Conservation (phyloP, 2,888 invertebrate species). For the Diplolepis rosae region DNA sequence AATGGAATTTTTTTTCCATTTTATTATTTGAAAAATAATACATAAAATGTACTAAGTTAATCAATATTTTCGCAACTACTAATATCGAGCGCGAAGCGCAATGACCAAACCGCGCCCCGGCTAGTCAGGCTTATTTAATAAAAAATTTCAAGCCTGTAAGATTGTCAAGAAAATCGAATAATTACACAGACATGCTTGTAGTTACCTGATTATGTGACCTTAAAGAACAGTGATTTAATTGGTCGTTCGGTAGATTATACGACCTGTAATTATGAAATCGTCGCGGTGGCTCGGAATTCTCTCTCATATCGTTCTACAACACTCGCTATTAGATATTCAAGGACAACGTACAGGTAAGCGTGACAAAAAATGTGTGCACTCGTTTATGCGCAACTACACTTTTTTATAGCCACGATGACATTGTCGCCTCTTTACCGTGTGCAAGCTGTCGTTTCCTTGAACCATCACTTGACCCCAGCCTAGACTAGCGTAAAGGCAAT, state of each 20-base stretch:
- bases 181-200: slow-evolving; percentile 45
- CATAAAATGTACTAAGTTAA: too few species aligned
- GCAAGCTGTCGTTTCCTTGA: slow-evolving; percentile 27
- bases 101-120: too few species aligned
- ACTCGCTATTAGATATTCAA: slow-evolving; percentile 52
- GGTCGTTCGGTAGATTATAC: slow-evolving; percentile 51
- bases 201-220: slow-evolving; percentile 42
- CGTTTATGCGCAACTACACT: slow-evolving; percentile 14
- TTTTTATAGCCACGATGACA: slow-evolving; percentile 10
- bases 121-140: too few species aligned
- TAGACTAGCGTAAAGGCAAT: not conserved
- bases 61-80: too few species aligned
- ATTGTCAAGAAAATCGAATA: slow-evolving; percentile 43
- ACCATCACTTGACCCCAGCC: slow-evolving; percentile 15
- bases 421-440: not conserved
- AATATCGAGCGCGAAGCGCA: too few species aligned
- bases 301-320: slow-evolving; percentile 45
- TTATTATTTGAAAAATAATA: too few species aligned
- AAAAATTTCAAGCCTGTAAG: not conserved
- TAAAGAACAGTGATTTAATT: slow-evolving; percentile 54
- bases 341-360: slow-evolving; percentile 44
- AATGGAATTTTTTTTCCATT: too few species aligned
- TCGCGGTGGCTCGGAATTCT: slow-evolving; percentile 41
- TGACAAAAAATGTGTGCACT: slow-evolving; percentile 38
- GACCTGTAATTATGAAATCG: slow-evolving; percentile 57